A percentile compares a stretch with the other conserved stretches of the same genome.
phyloP scores from a whole-genome alignment of 1,140 invertebrate species.

The Drosophila obscura region DNA sequence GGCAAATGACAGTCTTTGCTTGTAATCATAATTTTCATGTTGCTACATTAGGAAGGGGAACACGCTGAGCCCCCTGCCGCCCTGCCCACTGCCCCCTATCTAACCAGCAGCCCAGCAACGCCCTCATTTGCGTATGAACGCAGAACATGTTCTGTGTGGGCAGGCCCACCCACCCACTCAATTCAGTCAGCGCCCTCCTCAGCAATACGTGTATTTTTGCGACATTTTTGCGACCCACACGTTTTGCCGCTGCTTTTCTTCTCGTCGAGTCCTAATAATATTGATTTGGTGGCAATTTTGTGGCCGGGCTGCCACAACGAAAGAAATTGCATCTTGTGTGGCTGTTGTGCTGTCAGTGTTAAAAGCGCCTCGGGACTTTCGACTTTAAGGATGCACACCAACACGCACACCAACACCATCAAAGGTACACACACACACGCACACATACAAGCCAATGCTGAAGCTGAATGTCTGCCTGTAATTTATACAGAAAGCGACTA shows the following conservation, averaged over 20 bases:
- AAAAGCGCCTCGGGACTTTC: constrained; percentile 37
- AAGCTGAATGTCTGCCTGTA: constrained; percentile 47
- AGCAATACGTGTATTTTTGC: constrained; percentile 7
- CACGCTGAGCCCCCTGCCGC: constrained; percentile 14
- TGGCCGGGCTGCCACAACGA: constrained; percentile 30
- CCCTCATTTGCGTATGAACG: constrained; percentile 48
- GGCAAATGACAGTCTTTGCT: constrained; percentile 59
- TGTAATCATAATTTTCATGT: constrained; percentile 67
- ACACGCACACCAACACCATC: neutral
- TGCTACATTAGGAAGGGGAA: constrained; percentile 47
- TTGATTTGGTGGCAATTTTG: constrained; percentile 60
- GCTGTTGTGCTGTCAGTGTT: constrained; percentile 18
- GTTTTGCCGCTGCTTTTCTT: constrained; percentile 43
- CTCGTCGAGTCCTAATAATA: constrained; percentile 47
- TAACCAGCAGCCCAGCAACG: constrained; percentile 10
- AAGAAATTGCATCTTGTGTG: constrained; percentile 37
- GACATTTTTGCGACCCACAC: constrained; percentile 20
- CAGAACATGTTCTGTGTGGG: constrained; percentile 22
- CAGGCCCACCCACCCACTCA: neutral
- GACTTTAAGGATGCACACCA: constrained; percentile 52
- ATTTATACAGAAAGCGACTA: constrained; percentile 59
- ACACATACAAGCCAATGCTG: constrained; percentile 2
- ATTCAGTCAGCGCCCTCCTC: neutral
- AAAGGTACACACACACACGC: neutral
- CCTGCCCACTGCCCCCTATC: neutral